These are phyloP conservation scores for Tarsius wallacei DNA, from an alignment of 2,797 vertebrate species.

Conservation along the genomic window DNA sequence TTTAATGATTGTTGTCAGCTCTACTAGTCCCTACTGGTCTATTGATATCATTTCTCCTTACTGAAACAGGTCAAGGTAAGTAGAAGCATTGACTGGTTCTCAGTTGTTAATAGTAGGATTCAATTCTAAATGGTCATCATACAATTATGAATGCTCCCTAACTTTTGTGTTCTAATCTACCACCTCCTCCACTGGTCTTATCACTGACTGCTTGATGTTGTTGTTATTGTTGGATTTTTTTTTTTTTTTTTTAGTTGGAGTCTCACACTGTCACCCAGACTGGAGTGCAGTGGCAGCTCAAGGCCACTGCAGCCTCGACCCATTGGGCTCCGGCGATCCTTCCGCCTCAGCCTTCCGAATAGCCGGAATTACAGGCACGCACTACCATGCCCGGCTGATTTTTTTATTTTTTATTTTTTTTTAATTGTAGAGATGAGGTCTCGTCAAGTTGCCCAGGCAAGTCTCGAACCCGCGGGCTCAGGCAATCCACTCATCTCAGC, in stretches of 20 bases:
- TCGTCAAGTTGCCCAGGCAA: too few species aligned
- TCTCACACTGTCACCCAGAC: too few species aligned
- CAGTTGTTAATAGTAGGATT: background rate
- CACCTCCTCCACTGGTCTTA: background rate
- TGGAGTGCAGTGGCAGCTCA: too few species aligned
- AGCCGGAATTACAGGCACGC: too few species aligned
- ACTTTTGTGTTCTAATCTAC: background rate
- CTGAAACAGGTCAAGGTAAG: background rate
- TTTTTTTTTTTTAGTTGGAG: background rate
- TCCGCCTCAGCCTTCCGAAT: too few species aligned
- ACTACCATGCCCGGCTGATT: too few species aligned
- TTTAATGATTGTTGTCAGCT: background rate
- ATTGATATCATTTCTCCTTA: background rate
- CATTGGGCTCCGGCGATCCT: too few species aligned
- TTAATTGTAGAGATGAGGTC: too few species aligned
- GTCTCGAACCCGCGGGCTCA: too few species aligned
- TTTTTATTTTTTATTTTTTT: too few species aligned
- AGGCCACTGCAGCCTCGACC: too few species aligned
- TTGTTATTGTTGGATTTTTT: background rate
- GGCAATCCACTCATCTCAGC: too few species aligned
- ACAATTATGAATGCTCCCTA: background rate
- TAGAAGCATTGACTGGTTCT: background rate
- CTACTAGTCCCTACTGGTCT: background rate
- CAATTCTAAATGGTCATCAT: background rate
- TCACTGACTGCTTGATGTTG: background rate